phyloP scores from a whole-genome alignment of 2,888 invertebrate species.

The Argynnis bischoffii region DNA sequence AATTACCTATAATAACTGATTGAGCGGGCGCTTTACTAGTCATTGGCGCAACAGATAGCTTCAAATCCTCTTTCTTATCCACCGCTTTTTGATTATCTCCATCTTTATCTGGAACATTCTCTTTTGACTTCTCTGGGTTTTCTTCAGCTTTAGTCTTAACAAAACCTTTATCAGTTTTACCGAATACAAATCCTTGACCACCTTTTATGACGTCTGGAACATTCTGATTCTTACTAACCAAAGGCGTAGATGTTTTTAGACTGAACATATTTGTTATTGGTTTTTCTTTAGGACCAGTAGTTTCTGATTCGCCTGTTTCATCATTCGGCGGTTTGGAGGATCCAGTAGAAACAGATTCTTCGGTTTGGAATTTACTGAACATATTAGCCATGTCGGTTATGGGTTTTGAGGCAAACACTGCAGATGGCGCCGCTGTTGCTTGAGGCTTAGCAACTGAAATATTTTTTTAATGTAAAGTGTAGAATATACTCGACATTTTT shows the following conservation, averaged over 20 bases:
- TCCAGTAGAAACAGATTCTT: slow-evolving; percentile 41
- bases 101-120: slow-evolving; percentile 52
- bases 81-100: slow-evolving; percentile 38
- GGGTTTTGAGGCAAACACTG: slow-evolving; percentile 61
- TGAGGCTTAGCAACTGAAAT: slow-evolving; percentile 49
- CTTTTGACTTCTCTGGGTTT: slow-evolving; percentile 51
- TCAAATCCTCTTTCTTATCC: slow-evolving; percentile 51
- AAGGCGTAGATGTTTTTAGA: slow-evolving; percentile 50
- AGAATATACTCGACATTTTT: neutral
- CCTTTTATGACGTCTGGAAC: slow-evolving; percentile 56
- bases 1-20: slow-evolving; percentile 44
- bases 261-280: slow-evolving; percentile 58
- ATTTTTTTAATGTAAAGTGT: no score
- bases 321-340: slow-evolving; percentile 50
- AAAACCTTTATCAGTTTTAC: slow-evolving; percentile 47
- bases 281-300: slow-evolving; percentile 51
- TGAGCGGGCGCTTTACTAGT: slow-evolving; percentile 47
- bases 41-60: slow-evolving; percentile 47
- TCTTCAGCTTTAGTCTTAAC: slow-evolving; percentile 49
- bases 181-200: slow-evolving; percentile 42
- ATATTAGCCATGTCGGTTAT: slow-evolving; percentile 58
- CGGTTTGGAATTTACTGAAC: slow-evolving; percentile 54
- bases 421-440: slow-evolving; percentile 45
- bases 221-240: slow-evolving; percentile 47
- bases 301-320: slow-evolving; percentile 67